Percentiles rank a stretch among this genome's conserved stretches.
Conservation (phyloP, 2,113 vertebrate species). For the Dromaius novaehollandiae region DNA sequence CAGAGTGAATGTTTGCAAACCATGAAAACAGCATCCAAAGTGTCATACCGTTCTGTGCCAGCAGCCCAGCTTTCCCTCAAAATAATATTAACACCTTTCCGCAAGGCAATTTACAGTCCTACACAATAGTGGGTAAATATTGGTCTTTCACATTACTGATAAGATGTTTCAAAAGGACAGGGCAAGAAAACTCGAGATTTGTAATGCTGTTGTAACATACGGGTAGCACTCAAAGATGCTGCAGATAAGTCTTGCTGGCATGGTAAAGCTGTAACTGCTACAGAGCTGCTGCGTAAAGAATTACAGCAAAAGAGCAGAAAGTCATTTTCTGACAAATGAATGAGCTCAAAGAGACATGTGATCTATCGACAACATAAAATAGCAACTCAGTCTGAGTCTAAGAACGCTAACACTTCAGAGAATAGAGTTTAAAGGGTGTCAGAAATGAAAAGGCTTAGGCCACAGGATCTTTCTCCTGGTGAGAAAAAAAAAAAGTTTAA, state of each 20-base stretch:
- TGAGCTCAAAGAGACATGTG: neutral
- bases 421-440: neutral
- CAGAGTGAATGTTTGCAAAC: neutral
- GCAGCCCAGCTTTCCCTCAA: neutral
- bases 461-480: neutral
- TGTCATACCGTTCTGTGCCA: neutral
- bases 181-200: neutral
- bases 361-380: neutral
- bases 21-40: neutral
- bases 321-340: neutral
- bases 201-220: neutral
- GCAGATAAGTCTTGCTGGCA: accelerated
- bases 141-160: neutral
- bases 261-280: neutral
- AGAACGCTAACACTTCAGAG: neutral
- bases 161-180: neutral
- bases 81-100: neutral
- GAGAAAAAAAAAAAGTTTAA: neutral
- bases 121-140: accelerated
- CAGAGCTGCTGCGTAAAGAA: neutral
- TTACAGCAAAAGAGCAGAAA: neutral
- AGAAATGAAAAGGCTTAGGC: neutral
- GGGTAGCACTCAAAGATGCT: neutral
- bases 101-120: neutral
- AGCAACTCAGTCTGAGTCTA: neutral